Conservation (phyloP, 2,888 invertebrate species). For the Hydriomena furcata region DNA sequence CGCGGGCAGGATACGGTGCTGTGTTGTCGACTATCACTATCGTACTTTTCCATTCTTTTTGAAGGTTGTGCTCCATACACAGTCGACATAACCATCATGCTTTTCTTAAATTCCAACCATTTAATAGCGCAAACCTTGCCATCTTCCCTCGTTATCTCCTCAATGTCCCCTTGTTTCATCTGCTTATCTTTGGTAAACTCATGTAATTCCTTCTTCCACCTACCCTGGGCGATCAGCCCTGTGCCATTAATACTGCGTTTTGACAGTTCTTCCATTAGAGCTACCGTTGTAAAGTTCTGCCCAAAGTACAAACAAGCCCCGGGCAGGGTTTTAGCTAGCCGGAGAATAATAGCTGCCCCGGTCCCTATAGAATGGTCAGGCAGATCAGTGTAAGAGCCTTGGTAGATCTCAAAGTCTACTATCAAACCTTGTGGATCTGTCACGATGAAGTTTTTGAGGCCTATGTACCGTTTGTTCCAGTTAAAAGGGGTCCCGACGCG, state of each 20-base stretch:
- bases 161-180: conserved; percentile 34
- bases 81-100: conserved; percentile 40
- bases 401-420: conserved; percentile 40
- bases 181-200: conserved; percentile 30
- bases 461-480: conserved; percentile 47
- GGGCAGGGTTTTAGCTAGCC: conserved; percentile 31
- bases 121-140: conserved; percentile 38
- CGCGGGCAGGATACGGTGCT: conserved; percentile 38
- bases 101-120: conserved; percentile 46
- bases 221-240: conserved; percentile 10
- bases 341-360: conserved; percentile 32
- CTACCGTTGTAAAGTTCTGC: conserved; percentile 19
- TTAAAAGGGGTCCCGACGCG: conserved; percentile 36
- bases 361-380: conserved; percentile 30
- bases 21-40: conserved; percentile 17
- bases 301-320: conserved; percentile 22
- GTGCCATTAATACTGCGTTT: conserved; percentile 25
- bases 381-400: conserved; percentile 30
- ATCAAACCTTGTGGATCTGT: conserved; percentile 37
- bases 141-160: conserved; percentile 36
- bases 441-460: conserved; percentile 51
- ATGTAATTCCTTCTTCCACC: conserved; percentile 15
- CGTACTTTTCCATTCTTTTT: conserved; percentile 10
- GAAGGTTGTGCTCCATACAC: conserved; percentile 39
- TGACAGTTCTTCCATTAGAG: conserved; percentile 33